Evolutionary conservation across 1,140 invertebrate genomes (phyloP).

Genomic region (Phocides pigmalion): DNA sequence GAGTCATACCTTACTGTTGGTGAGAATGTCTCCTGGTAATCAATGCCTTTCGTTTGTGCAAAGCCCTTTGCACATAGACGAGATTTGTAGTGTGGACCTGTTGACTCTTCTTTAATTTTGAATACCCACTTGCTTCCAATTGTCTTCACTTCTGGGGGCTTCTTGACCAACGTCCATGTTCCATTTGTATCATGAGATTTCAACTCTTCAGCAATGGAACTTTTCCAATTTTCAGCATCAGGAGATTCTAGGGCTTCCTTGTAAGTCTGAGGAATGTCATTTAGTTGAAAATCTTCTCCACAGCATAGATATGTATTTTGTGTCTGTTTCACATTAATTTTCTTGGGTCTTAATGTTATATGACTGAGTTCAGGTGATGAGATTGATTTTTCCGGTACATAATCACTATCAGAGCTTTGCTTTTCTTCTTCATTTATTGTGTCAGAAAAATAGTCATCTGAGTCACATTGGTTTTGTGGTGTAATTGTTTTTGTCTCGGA

Average conservation of each 20-base stretch:
- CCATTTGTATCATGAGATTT: constrained; percentile 40
- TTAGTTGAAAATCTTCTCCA: no score
- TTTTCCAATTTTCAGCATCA: constrained; percentile 37
- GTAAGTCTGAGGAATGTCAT: constrained; percentile 36
- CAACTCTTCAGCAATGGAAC: constrained; percentile 40
- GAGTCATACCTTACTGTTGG: constrained; percentile 65
- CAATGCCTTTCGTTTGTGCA: constrained; percentile 51
- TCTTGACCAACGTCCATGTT: constrained; percentile 49
- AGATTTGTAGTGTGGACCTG: constrained; percentile 43
- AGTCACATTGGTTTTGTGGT: no score
- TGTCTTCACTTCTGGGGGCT: constrained; percentile 23
- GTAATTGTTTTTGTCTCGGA: constrained; percentile 28
- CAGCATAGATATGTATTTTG: constrained; percentile 39
- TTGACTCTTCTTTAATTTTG: no score
- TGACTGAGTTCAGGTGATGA: no score
- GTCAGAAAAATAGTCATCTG: no score
- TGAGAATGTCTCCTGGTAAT: constrained; percentile 74
- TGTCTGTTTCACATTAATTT: no score
- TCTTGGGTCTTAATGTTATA: not conserved
- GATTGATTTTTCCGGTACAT: no score
- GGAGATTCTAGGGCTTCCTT: constrained; percentile 36
- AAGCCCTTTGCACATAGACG: constrained; percentile 47
- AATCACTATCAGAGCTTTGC: no score
- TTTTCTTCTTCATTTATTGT: no score
- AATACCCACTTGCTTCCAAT: constrained; percentile 34